Evolutionary conservation across 2,888 invertebrate genomes (phyloP), one percentile per base, ranked within the genome.

Genomic region (Cenopis cana): DNA sequence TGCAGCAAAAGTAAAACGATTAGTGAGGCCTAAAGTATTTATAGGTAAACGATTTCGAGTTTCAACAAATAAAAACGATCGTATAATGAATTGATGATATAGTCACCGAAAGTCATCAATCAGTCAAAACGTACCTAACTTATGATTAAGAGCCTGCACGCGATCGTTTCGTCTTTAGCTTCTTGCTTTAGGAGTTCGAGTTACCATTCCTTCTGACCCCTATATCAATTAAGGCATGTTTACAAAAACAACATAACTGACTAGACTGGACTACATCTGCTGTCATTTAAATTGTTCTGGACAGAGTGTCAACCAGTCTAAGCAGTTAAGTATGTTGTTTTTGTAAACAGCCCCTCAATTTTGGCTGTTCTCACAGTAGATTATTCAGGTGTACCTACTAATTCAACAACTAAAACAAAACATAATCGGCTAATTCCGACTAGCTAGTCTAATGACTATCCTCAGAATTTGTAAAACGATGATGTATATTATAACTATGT

Each of bases 21-120:
- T 57, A n/a, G 50, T 29, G 38, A 64, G 69, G 69, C 69, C 69
- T 69, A 69, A 46, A 6, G 12, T 0, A 64, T 57, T 50, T 57
- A 69, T 38, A 49, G 49, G 46, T 69, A 49, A 55, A 29, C 29
- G 20, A 12, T 29, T 12, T n/a, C 10, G 33, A n/a, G 12, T 18
- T 11, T 29, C 18, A n/a, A n/a, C 46, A 33, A 55, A 36, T 46
- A 24, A 55, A 54, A 14, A 68, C 1, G 29, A 62, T 0, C 29
- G 17, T 18, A 17, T 33, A n/a, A 59, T 20, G n/a, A 29, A 11
- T 11, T 10, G 17, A 33, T n/a, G n/a, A n/a, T n/a, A n/a, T n/a
- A 24, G 29, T 8, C 46, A 24, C 46, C 11, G 17, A 59, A 46
- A 46, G 41, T 24, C 46, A 46, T 2, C 11, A 46, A 29, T 46